phyloP scores from a whole-genome alignment of 2,113 vertebrate genomes.

The Calypte anna region DNA sequence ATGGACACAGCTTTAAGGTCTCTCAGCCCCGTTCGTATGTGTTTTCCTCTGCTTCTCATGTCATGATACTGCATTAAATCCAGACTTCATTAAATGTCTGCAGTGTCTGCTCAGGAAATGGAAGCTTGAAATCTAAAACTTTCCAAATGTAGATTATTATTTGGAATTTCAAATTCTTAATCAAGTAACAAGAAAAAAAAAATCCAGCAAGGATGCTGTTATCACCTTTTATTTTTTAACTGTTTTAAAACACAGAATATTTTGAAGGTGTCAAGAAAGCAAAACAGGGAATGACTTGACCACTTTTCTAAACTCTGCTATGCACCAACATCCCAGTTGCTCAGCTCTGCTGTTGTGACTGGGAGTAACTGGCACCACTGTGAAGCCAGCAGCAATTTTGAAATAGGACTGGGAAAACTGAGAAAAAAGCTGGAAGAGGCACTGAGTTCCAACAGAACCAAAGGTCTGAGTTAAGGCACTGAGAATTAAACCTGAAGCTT shows the following conservation, averaged over 20 bases:
- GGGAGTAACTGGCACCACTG: neutral
- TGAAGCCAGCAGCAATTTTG: neutral
- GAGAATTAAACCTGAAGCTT: neutral
- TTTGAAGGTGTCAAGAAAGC: neutral
- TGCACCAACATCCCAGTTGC: neutral
- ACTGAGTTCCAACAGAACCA: neutral
- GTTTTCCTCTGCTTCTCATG: neutral
- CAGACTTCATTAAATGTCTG: neutral
- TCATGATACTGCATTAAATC: neutral
- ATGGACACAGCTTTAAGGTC: neutral
- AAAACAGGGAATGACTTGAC: neutral
- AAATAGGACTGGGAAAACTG: neutral
- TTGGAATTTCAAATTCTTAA: neutral
- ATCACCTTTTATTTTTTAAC: neutral
- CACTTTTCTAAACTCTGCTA: neutral
- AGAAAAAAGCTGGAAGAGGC: neutral
- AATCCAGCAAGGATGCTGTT: neutral
- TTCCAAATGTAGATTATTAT: neutral
- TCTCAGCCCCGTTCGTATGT: neutral
- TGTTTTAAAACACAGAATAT: neutral
- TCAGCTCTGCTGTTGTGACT: neutral
- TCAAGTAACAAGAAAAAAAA: neutral
- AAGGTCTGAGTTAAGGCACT: neutral
- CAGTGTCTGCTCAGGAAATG: neutral
- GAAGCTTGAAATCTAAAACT: neutral